These are phyloP conservation scores for Ciona savignyi DNA, from an alignment of 23 tunicate species.

Conservation along the genomic window DNA sequence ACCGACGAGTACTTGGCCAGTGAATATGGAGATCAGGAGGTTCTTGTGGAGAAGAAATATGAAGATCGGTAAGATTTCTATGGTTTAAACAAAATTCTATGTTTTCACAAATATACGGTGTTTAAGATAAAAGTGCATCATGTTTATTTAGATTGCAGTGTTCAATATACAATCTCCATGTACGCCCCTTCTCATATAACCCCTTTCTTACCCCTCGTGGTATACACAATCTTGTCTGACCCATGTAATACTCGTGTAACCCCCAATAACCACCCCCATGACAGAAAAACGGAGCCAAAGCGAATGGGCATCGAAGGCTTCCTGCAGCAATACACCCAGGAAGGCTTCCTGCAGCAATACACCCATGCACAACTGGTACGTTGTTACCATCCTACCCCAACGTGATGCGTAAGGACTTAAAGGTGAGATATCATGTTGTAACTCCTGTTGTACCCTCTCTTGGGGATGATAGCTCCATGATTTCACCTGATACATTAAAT, in stretches of 20 bases:
- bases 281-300: conserved; percentile 71
- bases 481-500: too few species aligned
- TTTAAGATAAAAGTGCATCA: too few species aligned
- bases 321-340: conserved; percentile 28
- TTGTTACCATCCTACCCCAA: conserved; percentile 83
- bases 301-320: conserved; percentile 70
- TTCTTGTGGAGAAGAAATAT: conserved; percentile 73
- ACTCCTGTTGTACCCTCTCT: neutral
- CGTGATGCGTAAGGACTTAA: conserved; percentile 64
- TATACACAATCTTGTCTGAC: too few species aligned
- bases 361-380: conserved; percentile 69
- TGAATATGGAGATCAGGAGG: conserved; percentile 73
- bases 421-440: conserved; percentile 14
- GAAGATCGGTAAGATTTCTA: conserved; percentile 83
- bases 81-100: too few species aligned
- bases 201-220: too few species aligned
- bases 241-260: too few species aligned
- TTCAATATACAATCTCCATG: too few species aligned
- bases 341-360: conserved; percentile 45
- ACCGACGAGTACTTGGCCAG: conserved; percentile 41
- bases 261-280: too few species aligned
- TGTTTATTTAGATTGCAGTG: too few species aligned
- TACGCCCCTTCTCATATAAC: too few species aligned
- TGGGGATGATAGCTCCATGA: too few species aligned
- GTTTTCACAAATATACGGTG: too few species aligned